Conservation (phyloP, 2,888 invertebrate genomes). For the Cantharis rufa region DNA sequence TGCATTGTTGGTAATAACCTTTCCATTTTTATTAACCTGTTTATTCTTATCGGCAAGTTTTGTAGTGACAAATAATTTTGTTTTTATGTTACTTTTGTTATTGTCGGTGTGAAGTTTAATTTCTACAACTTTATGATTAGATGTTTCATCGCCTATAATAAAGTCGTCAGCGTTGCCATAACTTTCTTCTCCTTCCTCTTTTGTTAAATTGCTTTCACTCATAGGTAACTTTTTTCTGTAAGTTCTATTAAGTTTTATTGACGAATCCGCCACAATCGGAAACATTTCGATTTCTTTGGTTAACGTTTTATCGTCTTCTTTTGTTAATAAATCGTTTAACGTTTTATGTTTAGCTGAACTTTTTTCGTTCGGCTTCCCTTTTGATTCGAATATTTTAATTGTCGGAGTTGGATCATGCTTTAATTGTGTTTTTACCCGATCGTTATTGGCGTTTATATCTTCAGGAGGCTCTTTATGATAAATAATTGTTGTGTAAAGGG, state of each 20-base stretch:
- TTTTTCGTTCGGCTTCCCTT: conserved; percentile 27
- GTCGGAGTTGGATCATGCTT: conserved; percentile 37
- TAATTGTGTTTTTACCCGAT: conserved; percentile 29
- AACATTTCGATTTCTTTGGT: conserved; percentile 51
- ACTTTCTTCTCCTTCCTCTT: conserved; percentile 9
- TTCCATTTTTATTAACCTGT: conserved; percentile 14
- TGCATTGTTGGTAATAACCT: conserved; percentile 4
- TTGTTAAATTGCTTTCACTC: conserved; percentile 28
- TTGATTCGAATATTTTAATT: conserved; percentile 34
- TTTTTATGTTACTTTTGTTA: conserved; percentile 31
- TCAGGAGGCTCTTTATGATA: conserved; percentile 44
- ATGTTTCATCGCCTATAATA: conserved; percentile 32
- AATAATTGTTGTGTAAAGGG: conserved; percentile 39
- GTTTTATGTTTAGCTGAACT: conserved; percentile 31
- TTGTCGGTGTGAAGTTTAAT: conserved; percentile 38
- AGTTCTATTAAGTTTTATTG: conserved; percentile 50
- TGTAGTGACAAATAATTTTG: conserved; percentile 39
- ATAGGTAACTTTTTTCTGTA: conserved; percentile 51
- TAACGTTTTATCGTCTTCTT: conserved; percentile 37
- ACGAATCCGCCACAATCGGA: conserved; percentile 44
- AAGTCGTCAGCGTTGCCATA: conserved; percentile 15
- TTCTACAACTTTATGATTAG: conserved; percentile 40
- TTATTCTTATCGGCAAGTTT: conserved; percentile 26
- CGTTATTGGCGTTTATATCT: conserved; percentile 36
- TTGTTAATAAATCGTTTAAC: conserved; percentile 32